These are phyloP conservation scores for Ochotona princeps DNA, from an alignment of 2,113 vertebrate genomes.

Conservation along the genomic window DNA sequence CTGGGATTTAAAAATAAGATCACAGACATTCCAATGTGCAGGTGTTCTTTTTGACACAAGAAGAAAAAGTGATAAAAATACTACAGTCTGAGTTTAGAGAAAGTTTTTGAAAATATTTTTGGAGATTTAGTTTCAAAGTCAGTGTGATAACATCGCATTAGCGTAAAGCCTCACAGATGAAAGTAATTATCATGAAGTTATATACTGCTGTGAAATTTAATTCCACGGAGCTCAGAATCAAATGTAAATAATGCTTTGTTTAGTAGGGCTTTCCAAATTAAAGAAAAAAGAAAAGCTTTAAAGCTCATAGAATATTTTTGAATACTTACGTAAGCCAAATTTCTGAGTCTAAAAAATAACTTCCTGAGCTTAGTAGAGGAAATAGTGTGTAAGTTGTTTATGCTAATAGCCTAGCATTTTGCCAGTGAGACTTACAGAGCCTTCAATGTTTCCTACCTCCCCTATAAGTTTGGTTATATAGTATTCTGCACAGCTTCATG, in stretches of 20 bases:
- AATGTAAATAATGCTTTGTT: not conserved
- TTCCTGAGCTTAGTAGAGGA: not conserved
- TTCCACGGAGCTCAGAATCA: not conserved
- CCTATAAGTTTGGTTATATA: not conserved
- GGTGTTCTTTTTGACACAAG: not conserved
- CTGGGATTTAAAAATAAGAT: not conserved
- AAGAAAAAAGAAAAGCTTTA: not conserved
- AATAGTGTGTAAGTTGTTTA: not conserved
- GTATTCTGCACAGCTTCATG: not conserved
- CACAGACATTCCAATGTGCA: not conserved
- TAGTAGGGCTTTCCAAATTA: not conserved
- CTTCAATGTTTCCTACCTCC: too few species aligned
- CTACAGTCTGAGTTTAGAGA: not conserved
- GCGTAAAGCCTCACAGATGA: not conserved
- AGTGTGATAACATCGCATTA: not conserved
- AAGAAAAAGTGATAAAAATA: not conserved
- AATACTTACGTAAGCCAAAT: not conserved
- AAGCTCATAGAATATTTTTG: not conserved
- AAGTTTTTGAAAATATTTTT: not conserved
- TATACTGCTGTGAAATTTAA: not conserved
- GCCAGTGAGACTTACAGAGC: not conserved
- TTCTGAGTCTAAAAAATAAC: not conserved
- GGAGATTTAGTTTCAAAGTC: not conserved
- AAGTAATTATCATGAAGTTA: not conserved
- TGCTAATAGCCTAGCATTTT: not conserved